Evolutionary conservation across 2,113 vertebrate species (phyloP).

Genomic region (Leptodactylus fuscus): DNA sequence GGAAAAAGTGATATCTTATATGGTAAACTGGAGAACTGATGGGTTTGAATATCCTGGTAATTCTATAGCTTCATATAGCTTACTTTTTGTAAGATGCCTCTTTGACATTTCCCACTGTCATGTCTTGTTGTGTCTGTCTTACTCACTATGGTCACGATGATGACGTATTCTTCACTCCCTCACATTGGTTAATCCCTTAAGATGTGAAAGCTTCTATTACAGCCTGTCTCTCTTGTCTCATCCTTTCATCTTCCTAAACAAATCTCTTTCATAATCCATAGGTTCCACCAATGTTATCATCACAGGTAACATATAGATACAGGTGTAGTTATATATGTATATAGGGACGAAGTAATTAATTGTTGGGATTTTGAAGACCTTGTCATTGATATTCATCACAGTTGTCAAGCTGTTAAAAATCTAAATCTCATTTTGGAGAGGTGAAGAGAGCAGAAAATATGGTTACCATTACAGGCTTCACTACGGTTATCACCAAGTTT

Average conservation of each 20-base stretch:
- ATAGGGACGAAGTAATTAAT: neutral
- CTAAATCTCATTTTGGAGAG: too few species aligned
- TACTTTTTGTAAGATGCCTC: neutral
- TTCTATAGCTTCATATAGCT: neutral
- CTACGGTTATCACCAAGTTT: neutral
- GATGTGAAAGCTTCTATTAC: conserved; percentile 14
- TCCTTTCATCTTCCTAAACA: conserved; percentile 20
- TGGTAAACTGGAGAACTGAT: neutral
- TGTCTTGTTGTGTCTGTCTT: neutral
- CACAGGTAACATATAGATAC: neutral
- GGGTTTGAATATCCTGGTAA: neutral
- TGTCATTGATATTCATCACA: neutral
- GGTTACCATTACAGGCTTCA: neutral
- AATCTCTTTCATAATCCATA: neutral
- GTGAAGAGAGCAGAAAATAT: neutral
- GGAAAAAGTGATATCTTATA: neutral
- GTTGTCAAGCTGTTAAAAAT: neutral
- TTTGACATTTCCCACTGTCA: neutral
- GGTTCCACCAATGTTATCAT: neutral
- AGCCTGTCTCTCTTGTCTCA: conserved; percentile 5
- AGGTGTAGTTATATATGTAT: too few species aligned
- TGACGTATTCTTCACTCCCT: neutral
- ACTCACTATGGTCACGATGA: neutral
- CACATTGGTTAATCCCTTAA: conserved; percentile 25
- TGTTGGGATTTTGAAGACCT: neutral